Conservation (phyloP, 1,140 invertebrate genomes). For the Drosophila kikkawai region DNA sequence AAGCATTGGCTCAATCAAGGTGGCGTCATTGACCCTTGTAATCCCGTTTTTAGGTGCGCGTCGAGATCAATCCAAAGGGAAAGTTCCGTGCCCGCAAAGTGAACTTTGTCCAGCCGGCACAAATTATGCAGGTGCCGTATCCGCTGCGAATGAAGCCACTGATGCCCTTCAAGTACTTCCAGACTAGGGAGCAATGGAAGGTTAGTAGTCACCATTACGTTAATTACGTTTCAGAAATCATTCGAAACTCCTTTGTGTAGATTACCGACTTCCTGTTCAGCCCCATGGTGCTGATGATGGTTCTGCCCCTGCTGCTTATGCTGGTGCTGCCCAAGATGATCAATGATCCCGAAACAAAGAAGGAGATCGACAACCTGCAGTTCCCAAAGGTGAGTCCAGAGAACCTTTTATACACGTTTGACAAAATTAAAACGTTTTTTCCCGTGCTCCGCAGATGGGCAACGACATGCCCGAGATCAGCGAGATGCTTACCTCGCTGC, state of each 20-base stretch:
- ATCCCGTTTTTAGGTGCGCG: constrained; percentile 85
- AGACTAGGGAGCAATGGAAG: constrained; percentile 97
- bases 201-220: constrained; percentile 31
- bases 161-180: constrained; percentile 95
- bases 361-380: constrained; percentile 95
- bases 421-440: not conserved
- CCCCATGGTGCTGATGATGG: constrained; percentile 99
- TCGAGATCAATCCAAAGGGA: constrained; percentile 98
- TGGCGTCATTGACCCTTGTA: not conserved
- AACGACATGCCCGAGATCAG: constrained; percentile 95
- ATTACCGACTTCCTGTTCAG: constrained; percentile 97
- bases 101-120: constrained; percentile 96
- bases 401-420: no score
- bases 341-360: constrained; percentile 97
- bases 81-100: constrained; percentile 98
- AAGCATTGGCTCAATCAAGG: not conserved
- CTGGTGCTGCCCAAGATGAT: constrained; percentile 98
- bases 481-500: constrained; percentile 93
- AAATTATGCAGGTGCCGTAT: constrained; percentile 95
- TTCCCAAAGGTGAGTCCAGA: constrained; percentile 67
- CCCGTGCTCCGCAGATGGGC: constrained; percentile 86
- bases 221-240: not conserved
- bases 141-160: constrained; percentile 95
- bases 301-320: constrained; percentile 95
- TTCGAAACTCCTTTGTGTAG: constrained; percentile 14